These are phyloP conservation scores for Chaunax sp. DNA, from an alignment of 2,797 vertebrate genomes.

Conservation along the genomic window DNA sequence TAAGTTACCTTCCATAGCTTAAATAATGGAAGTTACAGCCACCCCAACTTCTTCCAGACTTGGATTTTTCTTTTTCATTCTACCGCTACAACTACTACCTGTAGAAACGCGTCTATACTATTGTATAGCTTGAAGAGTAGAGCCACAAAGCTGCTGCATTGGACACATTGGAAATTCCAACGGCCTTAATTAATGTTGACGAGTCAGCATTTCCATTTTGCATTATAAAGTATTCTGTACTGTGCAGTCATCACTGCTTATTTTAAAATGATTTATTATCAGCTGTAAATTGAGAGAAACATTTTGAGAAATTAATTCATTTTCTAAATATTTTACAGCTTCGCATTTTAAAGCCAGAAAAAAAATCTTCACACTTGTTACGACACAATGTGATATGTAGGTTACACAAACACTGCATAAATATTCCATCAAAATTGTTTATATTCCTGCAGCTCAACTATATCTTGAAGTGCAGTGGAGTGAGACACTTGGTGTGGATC, in stretches of 20 bases:
- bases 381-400: constrained; percentile 39
- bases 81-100: too few relatives aligned
- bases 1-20: too few relatives aligned
- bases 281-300: background rate
- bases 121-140: too few relatives aligned
- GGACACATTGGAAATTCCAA: too few relatives aligned
- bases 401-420: constrained; percentile 53
- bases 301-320: background rate
- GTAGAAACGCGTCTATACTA: too few relatives aligned
- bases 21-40: too few relatives aligned
- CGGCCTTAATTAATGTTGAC: too few relatives aligned
- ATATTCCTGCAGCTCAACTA: constrained; percentile 59
- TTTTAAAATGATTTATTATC: background rate
- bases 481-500: constrained; percentile 71
- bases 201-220: too few relatives aligned
- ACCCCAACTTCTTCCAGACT: too few relatives aligned
- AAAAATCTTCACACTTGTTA: constrained; percentile 27
- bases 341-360: background rate
- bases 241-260: background rate
- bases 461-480: constrained; percentile 49
- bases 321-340: constrained; percentile 12
- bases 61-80: too few relatives aligned
- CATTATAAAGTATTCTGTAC: too few relatives aligned
- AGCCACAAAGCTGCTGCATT: too few relatives aligned
- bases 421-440: constrained; percentile 62